Conservation (phyloP, 2,888 invertebrate species). For the Lithophane ornitopus region DNA sequence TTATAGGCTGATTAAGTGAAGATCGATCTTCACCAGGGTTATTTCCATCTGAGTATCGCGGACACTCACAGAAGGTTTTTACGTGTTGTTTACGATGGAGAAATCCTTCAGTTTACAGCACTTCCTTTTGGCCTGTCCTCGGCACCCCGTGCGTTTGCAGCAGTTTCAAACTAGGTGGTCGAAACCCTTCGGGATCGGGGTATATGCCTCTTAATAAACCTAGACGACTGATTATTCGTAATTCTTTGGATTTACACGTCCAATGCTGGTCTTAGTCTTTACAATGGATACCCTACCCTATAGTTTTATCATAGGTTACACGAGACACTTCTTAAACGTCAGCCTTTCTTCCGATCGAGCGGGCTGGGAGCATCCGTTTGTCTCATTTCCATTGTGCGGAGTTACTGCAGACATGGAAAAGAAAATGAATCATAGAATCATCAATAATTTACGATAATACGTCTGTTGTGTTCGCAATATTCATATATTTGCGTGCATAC, state of each 20-base stretch:
- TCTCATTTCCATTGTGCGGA: neutral
- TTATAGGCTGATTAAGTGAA: slow-evolving; percentile 8
- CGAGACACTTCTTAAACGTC: neutral
- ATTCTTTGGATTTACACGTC: neutral
- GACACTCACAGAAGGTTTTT: slow-evolving; percentile 32
- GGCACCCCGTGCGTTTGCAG: slow-evolving; percentile 19
- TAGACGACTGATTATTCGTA: no score
- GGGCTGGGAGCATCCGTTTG: neutral
- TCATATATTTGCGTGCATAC: slow-evolving; percentile 15
- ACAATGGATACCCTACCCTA: rapidly evolving
- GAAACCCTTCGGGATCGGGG: slow-evolving; percentile 1
- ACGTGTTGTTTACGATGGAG: slow-evolving; percentile 24
- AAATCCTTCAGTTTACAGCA: slow-evolving; percentile 24
- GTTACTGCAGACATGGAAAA: neutral
- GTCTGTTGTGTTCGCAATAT: slow-evolving; percentile 29
- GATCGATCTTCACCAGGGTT: slow-evolving; percentile 36
- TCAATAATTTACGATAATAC: slow-evolving; percentile 24
- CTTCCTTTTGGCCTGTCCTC: slow-evolving; percentile 37
- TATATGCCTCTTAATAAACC: slow-evolving; percentile 8
- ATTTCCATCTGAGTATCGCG: slow-evolving; percentile 29
- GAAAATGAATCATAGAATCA: neutral
- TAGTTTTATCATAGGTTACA: neutral
- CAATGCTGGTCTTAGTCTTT: neutral
- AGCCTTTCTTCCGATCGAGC: no score
- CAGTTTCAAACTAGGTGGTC: slow-evolving; percentile 25